Evolutionary conservation across 2,113 vertebrate species (phyloP), one percentile per base, ranked within the genome.

Genomic region (Buteo buteo): DNA sequence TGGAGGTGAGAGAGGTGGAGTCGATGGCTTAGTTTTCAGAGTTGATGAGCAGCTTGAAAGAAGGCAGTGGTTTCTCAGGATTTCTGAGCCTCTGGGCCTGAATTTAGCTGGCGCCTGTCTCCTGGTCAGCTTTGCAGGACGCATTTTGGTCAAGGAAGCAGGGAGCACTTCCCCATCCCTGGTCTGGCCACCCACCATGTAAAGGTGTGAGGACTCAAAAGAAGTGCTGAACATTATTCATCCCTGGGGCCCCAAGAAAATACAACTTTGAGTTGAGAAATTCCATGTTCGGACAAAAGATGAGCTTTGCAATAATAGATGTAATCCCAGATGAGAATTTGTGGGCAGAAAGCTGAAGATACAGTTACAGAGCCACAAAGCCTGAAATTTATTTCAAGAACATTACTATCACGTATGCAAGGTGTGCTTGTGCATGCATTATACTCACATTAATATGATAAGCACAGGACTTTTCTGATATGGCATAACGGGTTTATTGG

Each of bases 281-380:
- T 95, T 83, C 93, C 62, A 61, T 78, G 50, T 92, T 90, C 83
- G 92, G 76, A 55, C 88, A 88, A 90, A 96, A 88, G 71, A 92
- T 38, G 59, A 94, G 42, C 77, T 92, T 93, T 86, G 64, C 72
- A 92, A 74, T 94, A 76, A 80, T 70, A 93, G 38, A 73, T 81
- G 25, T 69, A 91, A 87, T 96, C 58, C 78, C 71, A 61, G 54
- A 94, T 86, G 87, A 94, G 67, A 50, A 70, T 93, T 29, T 88
- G 90, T 90, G 92, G 64, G 62, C 74, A 93, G 82, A 85, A 87
- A 57, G 31, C 74, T 92, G 79, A 87, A 83, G 71, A 90, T 93
- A 78, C 0, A 82, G 38, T 80, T 93, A 28, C 32, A 54, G 36
- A 94, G 45, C 74, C 92, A 62, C 82, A 69, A 92, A 90, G 36